Conservation (phyloP, 2,888 invertebrate species). For the Meteorus cinctellus region DNA sequence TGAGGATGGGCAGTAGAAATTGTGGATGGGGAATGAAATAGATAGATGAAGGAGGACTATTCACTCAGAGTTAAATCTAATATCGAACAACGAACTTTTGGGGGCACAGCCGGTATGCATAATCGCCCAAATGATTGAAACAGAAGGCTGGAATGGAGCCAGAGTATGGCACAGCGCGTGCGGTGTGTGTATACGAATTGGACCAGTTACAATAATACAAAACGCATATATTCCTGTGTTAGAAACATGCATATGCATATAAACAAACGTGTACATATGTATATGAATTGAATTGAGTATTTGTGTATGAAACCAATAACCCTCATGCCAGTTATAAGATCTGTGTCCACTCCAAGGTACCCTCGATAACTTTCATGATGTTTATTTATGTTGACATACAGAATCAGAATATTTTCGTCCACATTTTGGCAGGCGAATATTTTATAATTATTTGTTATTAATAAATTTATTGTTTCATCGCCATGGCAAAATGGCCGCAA, state of each 20-base stretch:
- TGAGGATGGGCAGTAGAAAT: not conserved
- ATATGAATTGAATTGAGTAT: slow-evolving; percentile 30
- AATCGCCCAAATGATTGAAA: slow-evolving; percentile 46
- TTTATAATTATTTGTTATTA: no score
- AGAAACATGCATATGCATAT: slow-evolving; percentile 1
- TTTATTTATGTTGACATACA: not conserved
- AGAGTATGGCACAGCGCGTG: slow-evolving; percentile 21
- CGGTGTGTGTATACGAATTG: slow-evolving; percentile 28
- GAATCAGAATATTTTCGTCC: not conserved
- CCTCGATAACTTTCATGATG: no score
- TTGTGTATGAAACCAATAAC: slow-evolving; percentile 20
- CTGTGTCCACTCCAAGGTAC: no score
- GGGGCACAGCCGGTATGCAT: slow-evolving; percentile 47
- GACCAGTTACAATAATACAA: slow-evolving; percentile 38
- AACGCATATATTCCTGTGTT: slow-evolving; percentile 20
- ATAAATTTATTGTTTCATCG: no score
- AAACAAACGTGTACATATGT: slow-evolving; percentile 16
- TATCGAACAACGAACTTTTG: slow-evolving; percentile 40
- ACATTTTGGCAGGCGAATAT: not conserved
- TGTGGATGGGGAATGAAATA: not conserved
- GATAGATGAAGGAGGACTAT: slow-evolving; percentile 31
- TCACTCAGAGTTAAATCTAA: slow-evolving; percentile 38
- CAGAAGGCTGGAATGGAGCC: slow-evolving; percentile 46
- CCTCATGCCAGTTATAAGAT: no score
- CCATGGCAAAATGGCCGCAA: no score